Base-by-base conservation (phyloP, 2,888 invertebrate species). In the Luperina nickerlii region DNA sequence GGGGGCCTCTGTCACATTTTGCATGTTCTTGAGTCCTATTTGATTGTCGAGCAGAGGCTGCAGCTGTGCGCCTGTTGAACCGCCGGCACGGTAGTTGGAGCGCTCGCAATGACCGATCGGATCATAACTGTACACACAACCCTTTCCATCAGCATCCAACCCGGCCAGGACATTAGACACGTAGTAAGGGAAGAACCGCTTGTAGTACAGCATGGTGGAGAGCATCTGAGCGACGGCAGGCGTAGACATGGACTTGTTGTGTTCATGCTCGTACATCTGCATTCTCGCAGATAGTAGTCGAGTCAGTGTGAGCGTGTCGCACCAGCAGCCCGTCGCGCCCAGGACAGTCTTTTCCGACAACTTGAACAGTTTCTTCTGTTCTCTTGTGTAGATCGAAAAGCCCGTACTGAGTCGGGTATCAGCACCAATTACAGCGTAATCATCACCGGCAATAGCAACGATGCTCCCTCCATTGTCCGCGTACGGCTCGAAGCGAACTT, bases 181-280 rank as follows among this genome's bases (percentile, higher is more conserved):
- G 93, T 99, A 99, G 95, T 99, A 99, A 0, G 99, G 99, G 96
- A 99, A 99, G 96, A 99, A 99, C 78, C 99, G 98, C 91, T 99
- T 98, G 94, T 99, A 98, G 94, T 99, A 99, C 89, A 99, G 97
- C 97, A 99, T 98, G 8, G 99, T 99, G 0, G 99, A 99, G 27
- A 99, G 96, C 98, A 99, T 98, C 95, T 99, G 99, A 6, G 99
- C 99, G 8, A 99, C 98, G 3, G 99, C 99, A 75, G 98, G 98
- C 0, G 99, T 99, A 1, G 98, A 97, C 99, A 99, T 99, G 2
- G 97, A 97, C 95, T 99, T 99, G 92, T 99, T 98, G 95, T 99
- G 99, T 87, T 99, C 98, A 93, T 99, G 99, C 87, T 98, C 97
- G 92, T 99, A 99, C 98, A 99, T 99, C 97, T 99, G 99, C 98